Percentiles rank a stretch among this genome's conserved stretches.
phyloP scores from a whole-genome alignment of 2,888 invertebrate genomes.

The Oscheius sp. region DNA sequence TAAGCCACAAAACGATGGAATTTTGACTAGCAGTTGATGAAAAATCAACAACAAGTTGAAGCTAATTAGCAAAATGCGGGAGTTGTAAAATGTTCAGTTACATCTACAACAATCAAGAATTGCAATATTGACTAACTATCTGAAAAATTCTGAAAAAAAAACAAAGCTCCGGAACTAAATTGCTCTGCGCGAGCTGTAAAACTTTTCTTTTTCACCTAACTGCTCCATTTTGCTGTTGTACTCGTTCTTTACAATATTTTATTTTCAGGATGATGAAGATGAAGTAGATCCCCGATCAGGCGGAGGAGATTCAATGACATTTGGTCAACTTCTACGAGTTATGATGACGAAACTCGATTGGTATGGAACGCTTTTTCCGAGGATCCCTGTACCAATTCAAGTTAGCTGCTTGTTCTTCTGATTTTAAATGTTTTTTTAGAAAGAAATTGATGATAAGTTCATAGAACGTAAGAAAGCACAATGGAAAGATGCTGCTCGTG shows the following conservation, averaged over 20 bases:
- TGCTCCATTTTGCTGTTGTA: too few species aligned
- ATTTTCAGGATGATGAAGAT: constrained; percentile 69
- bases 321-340: constrained; percentile 80
- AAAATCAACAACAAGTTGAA: too few species aligned
- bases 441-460: constrained; percentile 71
- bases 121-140: too few species aligned
- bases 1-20: too few species aligned
- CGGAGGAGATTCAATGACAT: constrained; percentile 90
- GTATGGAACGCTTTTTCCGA: constrained; percentile 97
- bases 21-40: too few species aligned
- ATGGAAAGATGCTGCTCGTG: constrained; percentile 30
- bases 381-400: constrained; percentile 96
- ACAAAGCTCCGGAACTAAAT: neutral
- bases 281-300: constrained; percentile 96
- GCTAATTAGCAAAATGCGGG: too few species aligned
- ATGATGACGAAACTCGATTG: constrained; percentile 84
- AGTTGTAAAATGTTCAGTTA: too few species aligned
- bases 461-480: constrained; percentile 59
- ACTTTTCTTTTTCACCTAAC: neutral
- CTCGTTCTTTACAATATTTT: too few species aligned
- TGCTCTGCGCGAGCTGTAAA: neutral
- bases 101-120: too few species aligned
- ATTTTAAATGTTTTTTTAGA: constrained; percentile 52
- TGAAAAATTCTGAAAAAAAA: too few species aligned
- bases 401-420: constrained; percentile 34